phyloP scores from a whole-genome alignment of 1,140 invertebrate genomes.

The Riptortus pedestris region DNA sequence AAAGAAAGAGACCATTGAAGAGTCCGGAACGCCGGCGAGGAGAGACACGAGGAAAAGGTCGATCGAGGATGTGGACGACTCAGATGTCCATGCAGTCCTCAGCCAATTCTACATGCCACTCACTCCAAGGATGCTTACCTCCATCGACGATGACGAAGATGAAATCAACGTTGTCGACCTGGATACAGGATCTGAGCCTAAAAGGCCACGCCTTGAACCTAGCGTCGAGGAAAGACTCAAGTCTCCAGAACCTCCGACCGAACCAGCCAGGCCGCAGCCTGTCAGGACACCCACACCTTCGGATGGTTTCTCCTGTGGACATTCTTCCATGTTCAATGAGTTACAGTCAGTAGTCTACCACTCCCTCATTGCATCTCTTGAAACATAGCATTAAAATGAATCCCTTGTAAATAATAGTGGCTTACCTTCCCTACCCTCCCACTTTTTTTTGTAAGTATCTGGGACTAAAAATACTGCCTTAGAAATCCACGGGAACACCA shows the following conservation, averaged over 20 bases:
- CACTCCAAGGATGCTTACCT: constrained; percentile 53
- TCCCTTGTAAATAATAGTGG: background rate
- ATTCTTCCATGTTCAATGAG: constrained; percentile 55
- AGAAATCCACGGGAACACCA: constrained; percentile 25
- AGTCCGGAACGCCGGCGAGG: constrained; percentile 35
- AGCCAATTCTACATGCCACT: constrained; percentile 62
- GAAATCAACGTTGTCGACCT: constrained; percentile 34
- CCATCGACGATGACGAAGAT: constrained; percentile 50
- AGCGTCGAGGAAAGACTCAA: constrained; percentile 30
- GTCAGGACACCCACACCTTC: constrained; percentile 1
- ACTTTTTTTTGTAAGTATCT: constrained; percentile 11
- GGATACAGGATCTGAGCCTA: constrained; percentile 30
- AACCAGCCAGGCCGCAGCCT: constrained; percentile 21
- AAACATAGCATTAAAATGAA: constrained; percentile 43
- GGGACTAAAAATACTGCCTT: constrained; percentile 21
- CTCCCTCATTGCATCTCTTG: constrained; percentile 55
- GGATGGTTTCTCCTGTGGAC: constrained; percentile 45
- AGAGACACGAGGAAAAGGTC: constrained; percentile 36
- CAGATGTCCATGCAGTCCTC: constrained; percentile 48
- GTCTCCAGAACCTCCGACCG: constrained; percentile 14
- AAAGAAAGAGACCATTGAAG: constrained; percentile 34
- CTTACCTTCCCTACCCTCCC: constrained; percentile 1
- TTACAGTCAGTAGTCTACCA: constrained; percentile 56
- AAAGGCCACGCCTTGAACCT: constrained; percentile 27
- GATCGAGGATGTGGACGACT: constrained; percentile 46